A percentile compares a stretch with the other conserved stretches of the same genome.
Conservation (phyloP, 2,888 invertebrate species). For the Limenitis arthemis region DNA sequence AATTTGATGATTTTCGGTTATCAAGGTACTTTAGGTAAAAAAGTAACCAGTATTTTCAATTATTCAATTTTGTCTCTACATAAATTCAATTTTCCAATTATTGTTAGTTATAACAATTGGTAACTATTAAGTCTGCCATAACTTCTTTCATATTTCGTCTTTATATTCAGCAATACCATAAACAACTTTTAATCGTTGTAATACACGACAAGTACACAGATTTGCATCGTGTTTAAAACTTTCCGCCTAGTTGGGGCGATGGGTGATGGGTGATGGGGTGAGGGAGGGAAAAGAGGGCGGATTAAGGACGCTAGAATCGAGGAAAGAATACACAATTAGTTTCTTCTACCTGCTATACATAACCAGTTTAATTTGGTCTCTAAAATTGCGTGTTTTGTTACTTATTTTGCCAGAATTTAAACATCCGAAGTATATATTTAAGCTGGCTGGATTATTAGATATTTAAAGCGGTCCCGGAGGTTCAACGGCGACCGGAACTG, state of each 20-base stretch:
- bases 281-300: constrained; percentile 47
- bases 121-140: not conserved
- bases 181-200: constrained; percentile 25
- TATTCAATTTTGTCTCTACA: no score
- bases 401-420: constrained; percentile 30
- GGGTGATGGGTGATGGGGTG: constrained; percentile 35
- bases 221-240: constrained; percentile 50
- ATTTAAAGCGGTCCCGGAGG: constrained; percentile 57
- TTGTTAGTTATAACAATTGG: no score
- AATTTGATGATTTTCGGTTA: no score
- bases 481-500: constrained; percentile 61
- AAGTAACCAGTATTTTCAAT: no score
- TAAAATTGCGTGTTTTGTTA: constrained; percentile 24
- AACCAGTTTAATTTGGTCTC: constrained; percentile 41
- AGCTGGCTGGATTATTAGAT: constrained; percentile 51
- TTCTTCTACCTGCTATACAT: constrained; percentile 60
- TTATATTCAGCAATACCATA: constrained; percentile 16
- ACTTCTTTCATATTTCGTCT: constrained; percentile 4
- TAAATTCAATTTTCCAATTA: no score
- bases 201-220: constrained; percentile 22
- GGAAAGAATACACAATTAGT: constrained; percentile 73
- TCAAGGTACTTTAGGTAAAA: no score
- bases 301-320: constrained; percentile 67
- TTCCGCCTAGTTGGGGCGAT: constrained; percentile 62
- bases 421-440: constrained; percentile 35